phyloP scores from a whole-genome alignment of 2,113 vertebrate species.

The Marmota flaviventris region DNA sequence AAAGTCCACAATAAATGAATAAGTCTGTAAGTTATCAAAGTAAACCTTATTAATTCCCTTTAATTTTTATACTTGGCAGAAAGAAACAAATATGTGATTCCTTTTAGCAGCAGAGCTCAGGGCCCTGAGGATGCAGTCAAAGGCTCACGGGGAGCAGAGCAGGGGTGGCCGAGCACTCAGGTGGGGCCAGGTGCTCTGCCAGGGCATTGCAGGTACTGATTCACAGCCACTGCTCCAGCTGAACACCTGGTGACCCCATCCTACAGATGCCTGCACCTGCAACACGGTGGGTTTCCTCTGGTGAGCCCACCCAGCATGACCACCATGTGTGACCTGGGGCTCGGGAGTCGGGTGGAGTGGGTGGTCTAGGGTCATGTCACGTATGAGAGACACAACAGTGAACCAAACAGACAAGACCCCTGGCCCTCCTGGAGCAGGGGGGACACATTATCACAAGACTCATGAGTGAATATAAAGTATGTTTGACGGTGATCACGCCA shows the following conservation, averaged over 20 bases:
- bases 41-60: neutral
- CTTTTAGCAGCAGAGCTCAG: neutral
- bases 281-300: too few species aligned
- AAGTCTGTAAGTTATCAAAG: neutral
- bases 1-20: neutral
- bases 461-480: neutral
- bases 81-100: neutral
- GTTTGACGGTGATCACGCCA: neutral
- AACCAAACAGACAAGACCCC: neutral
- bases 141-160: fast-evolving
- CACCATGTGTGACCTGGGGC: neutral
- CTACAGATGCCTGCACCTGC: neutral
- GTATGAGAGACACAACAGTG: neutral
- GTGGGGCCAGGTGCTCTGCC: too few species aligned
- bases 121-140: neutral
- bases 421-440: neutral
- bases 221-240: fast-evolving
- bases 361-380: neutral
- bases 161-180: fast-evolving
- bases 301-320: neutral
- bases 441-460: neutral
- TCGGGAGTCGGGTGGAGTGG: too few species aligned
- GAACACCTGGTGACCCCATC: too few species aligned
- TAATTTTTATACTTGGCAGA: neutral
- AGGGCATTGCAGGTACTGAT: neutral